Conservation (phyloP, 2,888 invertebrate genomes). For the Nemoura dubitans region DNA sequence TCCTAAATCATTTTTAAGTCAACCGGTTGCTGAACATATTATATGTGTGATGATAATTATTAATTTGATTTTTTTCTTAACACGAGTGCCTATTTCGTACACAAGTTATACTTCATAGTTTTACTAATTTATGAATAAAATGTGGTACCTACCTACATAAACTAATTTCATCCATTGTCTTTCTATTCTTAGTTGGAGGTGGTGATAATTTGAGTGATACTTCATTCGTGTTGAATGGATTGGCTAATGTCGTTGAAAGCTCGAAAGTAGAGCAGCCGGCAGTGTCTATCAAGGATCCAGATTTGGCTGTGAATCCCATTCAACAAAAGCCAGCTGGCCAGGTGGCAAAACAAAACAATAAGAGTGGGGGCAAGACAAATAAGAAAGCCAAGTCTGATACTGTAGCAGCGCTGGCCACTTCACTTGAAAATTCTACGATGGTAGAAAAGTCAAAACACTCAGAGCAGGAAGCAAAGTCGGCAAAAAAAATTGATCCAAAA, state of each 20-base stretch:
- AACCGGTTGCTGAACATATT: too few relatives aligned
- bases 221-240: neutral
- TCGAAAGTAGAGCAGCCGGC: neutral
- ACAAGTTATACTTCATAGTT: neutral
- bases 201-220: neutral
- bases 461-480: neutral
- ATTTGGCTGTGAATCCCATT: neutral
- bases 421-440: neutral
- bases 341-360: neutral
- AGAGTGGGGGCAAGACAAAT: neutral
- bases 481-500: neutral
- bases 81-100: neutral
- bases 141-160: neutral
- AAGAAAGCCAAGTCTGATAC: neutral
- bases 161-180: neutral
- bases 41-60: too few relatives aligned
- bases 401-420: neutral
- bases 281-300: neutral
- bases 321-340: neutral
- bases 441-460: neutral
- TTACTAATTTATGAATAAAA: neutral
- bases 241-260: neutral
- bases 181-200: constrained; percentile 2
- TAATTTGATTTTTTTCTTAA: neutral
- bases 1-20: too few relatives aligned